Evolutionary conservation across 2,113 vertebrate genomes (phyloP).

Genomic region (Amphiprion percula): DNA sequence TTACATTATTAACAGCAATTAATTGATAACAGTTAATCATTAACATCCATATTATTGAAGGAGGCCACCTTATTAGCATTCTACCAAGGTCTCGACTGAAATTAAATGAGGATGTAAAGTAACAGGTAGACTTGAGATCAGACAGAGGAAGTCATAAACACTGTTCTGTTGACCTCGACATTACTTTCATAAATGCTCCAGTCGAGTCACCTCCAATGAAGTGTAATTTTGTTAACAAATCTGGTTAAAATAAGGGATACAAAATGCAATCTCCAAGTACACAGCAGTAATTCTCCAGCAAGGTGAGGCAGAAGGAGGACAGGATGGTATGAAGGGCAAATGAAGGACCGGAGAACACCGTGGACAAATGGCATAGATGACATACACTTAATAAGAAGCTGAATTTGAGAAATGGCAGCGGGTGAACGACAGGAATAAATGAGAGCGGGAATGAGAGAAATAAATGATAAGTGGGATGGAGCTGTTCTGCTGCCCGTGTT

Average conservation of each 20-base stretch:
- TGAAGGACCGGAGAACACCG: slow-evolving; percentile 25
- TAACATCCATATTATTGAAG: no score
- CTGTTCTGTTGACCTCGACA: neutral
- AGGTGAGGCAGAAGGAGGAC: slow-evolving; percentile 35
- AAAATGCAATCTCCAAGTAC: slow-evolving; percentile 6
- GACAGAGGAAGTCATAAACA: neutral
- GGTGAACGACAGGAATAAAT: slow-evolving; percentile 58
- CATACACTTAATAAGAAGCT: slow-evolving; percentile 72
- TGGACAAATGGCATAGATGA: slow-evolving; percentile 66
- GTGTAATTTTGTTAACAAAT: slow-evolving; percentile 5
- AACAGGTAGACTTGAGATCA: neutral
- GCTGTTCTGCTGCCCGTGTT: slow-evolving; percentile 21
- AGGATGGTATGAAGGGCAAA: slow-evolving; percentile 47
- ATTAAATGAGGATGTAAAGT: neutral
- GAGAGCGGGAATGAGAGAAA: slow-evolving; percentile 52
- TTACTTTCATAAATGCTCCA: neutral
- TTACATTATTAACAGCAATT: no score
- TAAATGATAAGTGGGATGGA: slow-evolving; percentile 49
- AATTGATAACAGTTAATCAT: no score
- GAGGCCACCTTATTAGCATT: neutral
- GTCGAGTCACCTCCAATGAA: neutral
- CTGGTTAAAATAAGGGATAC: slow-evolving; percentile 22
- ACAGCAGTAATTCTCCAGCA: slow-evolving; percentile 16
- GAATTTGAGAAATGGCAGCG: slow-evolving; percentile 62
- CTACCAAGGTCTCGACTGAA: neutral